Percentiles rank a stretch among this genome's conserved stretches.
Conservation (phyloP, 1,140 invertebrate genomes). For the Sitophilus oryzae region DNA sequence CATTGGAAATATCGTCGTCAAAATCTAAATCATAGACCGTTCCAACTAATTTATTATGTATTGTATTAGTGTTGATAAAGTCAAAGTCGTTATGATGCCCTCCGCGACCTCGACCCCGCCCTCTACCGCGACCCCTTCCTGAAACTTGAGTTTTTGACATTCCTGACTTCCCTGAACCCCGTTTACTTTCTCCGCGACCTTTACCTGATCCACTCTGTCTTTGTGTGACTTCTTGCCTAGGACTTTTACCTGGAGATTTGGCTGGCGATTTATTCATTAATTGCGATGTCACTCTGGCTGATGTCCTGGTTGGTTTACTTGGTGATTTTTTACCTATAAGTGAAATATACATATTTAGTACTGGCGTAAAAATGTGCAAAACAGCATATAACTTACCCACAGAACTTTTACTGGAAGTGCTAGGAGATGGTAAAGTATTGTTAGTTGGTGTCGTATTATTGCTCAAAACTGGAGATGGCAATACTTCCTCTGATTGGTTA, state of each 20-base stretch:
- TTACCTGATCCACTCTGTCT: constrained; percentile 26
- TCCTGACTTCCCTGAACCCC: constrained; percentile 44
- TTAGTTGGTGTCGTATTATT: constrained; percentile 11
- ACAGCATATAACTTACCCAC: constrained; percentile 24
- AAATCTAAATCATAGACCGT: constrained; percentile 84
- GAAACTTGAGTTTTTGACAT: constrained; percentile 51
- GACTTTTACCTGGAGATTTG: constrained; percentile 71
- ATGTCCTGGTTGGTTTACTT: constrained; percentile 58
- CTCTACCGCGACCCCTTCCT: constrained; percentile 63
- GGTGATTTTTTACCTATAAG: constrained; percentile 56
- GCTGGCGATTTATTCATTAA: constrained; percentile 57
- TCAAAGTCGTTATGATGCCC: constrained; percentile 41
- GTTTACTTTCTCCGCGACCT: constrained; percentile 31
- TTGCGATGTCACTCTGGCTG: constrained; percentile 55
- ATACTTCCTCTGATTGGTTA: constrained; percentile 36
- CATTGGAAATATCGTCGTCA: constrained; percentile 73
- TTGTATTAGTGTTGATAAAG: constrained; percentile 49
- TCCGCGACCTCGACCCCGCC: constrained; percentile 51
- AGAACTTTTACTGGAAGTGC: constrained; percentile 37
- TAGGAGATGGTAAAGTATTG: constrained; percentile 36
- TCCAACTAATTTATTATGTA: constrained; percentile 71
- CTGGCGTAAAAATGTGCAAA: neutral
- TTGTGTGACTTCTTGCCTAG: constrained; percentile 45
- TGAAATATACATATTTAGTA: neutral
- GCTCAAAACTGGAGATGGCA: constrained; percentile 16